Evolutionary conservation across 2,113 vertebrate genomes (phyloP).

Genomic region (Melanerpes aurifrons): DNA sequence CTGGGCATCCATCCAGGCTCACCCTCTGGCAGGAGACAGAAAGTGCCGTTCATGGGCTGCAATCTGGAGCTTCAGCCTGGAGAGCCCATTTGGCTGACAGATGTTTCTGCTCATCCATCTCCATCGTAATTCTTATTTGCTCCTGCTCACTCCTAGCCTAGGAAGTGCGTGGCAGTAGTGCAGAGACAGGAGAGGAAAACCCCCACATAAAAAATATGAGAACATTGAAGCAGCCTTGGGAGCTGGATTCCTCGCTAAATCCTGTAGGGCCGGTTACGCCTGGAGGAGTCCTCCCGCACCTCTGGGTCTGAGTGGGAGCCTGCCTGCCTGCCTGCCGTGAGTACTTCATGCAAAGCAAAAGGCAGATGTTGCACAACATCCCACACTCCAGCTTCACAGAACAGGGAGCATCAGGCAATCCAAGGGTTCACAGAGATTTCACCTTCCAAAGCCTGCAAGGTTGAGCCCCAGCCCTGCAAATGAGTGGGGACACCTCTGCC

Average conservation of each 20-base stretch:
- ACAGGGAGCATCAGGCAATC: not conserved
- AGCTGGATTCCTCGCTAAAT: not conserved
- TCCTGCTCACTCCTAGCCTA: not conserved
- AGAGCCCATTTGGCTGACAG: conserved; percentile 61
- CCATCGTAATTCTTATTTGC: not conserved
- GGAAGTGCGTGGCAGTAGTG: not conserved
- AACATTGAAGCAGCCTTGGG: not conserved
- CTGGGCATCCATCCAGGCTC: conserved; percentile 40
- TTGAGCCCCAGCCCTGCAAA: not conserved
- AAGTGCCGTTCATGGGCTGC: conserved; percentile 25
- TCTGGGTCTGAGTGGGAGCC: not conserved
- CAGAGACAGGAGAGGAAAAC: not conserved
- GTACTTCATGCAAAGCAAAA: not conserved
- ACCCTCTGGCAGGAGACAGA: conserved; percentile 26
- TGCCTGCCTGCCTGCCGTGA: not conserved
- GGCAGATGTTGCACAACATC: not conserved
- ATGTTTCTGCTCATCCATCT: conserved; percentile 30
- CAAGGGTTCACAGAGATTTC: not conserved
- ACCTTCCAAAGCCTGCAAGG: not conserved
- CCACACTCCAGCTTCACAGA: not conserved
- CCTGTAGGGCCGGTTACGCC: rapidly evolving
- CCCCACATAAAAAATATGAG: not conserved
- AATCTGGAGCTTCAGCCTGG: not conserved
- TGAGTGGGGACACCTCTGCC: not conserved
- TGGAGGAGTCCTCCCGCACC: not conserved